phyloP scores from a whole-genome alignment of 1,140 invertebrate species.

The Riptortus pedestris region DNA sequence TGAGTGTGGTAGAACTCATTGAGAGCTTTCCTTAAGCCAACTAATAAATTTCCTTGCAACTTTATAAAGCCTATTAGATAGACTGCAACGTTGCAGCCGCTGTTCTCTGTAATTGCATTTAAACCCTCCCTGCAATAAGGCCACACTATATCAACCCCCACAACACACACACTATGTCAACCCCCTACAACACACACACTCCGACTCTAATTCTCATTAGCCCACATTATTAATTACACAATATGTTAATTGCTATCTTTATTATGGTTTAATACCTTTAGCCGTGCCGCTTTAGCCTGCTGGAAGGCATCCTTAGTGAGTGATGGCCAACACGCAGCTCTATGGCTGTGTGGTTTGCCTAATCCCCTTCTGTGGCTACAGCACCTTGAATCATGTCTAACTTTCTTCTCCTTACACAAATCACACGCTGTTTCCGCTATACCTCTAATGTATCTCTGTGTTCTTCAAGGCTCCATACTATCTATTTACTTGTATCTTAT shows the following conservation, averaged over 20 bases:
- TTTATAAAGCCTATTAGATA: neutral
- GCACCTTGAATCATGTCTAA: too few species aligned
- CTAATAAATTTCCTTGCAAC: neutral
- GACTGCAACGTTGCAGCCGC: neutral
- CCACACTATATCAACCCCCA: neutral
- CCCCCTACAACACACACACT: neutral
- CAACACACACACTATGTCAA: neutral
- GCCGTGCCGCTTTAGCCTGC: too few species aligned
- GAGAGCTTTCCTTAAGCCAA: neutral
- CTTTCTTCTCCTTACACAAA: too few species aligned
- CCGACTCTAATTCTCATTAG: slow-evolving; percentile 25
- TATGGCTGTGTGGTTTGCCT: too few species aligned
- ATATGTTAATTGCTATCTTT: slow-evolving; percentile 4
- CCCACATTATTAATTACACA: slow-evolving; percentile 19
- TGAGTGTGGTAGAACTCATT: too few species aligned
- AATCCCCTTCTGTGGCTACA: too few species aligned
- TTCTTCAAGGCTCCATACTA: too few species aligned
- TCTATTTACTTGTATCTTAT: too few species aligned
- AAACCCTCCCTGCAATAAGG: neutral
- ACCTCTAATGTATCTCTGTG: too few species aligned
- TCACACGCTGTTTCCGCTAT: too few species aligned
- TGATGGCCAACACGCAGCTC: too few species aligned
- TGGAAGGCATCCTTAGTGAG: too few species aligned
- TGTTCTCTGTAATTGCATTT: neutral
- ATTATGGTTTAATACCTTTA: neutral